phyloP scores from a whole-genome alignment of 2,888 invertebrate species.

The Scaptomyza reducta region DNA sequence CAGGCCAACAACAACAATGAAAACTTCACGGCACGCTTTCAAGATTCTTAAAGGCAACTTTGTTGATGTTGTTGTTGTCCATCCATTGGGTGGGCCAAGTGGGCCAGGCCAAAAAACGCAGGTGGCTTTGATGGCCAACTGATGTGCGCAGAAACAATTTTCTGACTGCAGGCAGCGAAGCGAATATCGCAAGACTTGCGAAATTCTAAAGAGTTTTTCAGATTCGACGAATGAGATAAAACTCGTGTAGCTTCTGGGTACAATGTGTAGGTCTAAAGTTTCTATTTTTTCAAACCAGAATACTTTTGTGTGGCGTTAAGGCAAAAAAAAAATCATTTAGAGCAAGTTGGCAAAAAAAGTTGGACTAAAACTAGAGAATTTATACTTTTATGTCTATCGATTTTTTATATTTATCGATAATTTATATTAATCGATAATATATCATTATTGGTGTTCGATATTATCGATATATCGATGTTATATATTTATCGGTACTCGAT shows the following conservation, averaged over 20 bases:
- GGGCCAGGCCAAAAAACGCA: conserved; percentile 32
- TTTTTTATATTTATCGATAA: too few species aligned
- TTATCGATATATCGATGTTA: too few species aligned
- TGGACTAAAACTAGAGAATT: too few species aligned
- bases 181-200: conserved; percentile 16
- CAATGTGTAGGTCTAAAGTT: conserved; percentile 15
- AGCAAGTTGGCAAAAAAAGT: not conserved
- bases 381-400: too few species aligned
- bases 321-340: not conserved
- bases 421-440: too few species aligned
- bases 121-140: conserved; percentile 73
- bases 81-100: conserved; percentile 52
- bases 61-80: conserved; percentile 6
- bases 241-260: conserved; percentile 34
- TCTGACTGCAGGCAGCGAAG: conserved; percentile 39
- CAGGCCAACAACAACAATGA: conserved; percentile 25
- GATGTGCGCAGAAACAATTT: conserved; percentile 47
- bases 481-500: too few species aligned
- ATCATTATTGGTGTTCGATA: too few species aligned
- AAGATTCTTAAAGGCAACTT: conserved; percentile 30
- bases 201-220: conserved; percentile 22
- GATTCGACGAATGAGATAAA: conserved; percentile 33
- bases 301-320: not conserved
- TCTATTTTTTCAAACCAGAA: conserved; percentile 3
- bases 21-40: conserved; percentile 37